Evolutionary conservation across 2,888 invertebrate genomes (phyloP).

Genomic region (Celastrina argiolus): DNA sequence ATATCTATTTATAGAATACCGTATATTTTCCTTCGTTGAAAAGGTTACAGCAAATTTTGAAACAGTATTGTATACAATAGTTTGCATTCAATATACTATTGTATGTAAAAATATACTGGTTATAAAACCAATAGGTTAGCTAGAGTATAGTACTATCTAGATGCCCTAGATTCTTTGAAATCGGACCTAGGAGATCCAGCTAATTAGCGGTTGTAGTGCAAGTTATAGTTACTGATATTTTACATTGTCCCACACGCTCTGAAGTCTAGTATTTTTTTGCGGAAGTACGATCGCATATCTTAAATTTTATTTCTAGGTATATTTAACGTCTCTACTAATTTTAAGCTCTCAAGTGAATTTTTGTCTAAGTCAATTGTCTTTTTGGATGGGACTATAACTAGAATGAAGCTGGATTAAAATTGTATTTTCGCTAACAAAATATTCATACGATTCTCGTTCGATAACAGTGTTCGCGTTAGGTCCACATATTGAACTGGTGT

Average conservation of each 20-base stretch:
- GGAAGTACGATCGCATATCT: too few relatives aligned
- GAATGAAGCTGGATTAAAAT: too few relatives aligned
- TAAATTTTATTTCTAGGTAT: too few relatives aligned
- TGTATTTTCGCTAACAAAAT: too few relatives aligned
- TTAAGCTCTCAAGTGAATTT: too few relatives aligned
- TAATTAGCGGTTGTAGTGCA: constrained; percentile 4
- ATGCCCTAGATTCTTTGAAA: constrained; percentile 13
- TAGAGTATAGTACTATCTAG: not conserved
- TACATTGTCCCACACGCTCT: not conserved
- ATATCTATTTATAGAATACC: not conserved
- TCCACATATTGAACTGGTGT: too few relatives aligned
- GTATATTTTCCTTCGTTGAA: not conserved
- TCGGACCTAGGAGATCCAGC: not conserved
- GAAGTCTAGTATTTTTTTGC: not conserved
- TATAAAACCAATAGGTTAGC: not conserved
- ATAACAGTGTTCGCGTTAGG: too few relatives aligned
- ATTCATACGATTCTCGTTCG: too few relatives aligned
- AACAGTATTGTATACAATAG: not conserved
- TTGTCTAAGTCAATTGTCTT: too few relatives aligned
- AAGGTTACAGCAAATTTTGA: not conserved
- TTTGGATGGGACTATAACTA: too few relatives aligned
- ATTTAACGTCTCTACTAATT: too few relatives aligned
- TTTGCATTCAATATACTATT: not conserved
- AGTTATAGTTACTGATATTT: not conserved
- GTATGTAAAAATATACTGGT: not conserved